Evolutionary conservation across 53 echinoderm and acorn worm genomes (phyloP).

Genomic region (Astropecten irregularis): DNA sequence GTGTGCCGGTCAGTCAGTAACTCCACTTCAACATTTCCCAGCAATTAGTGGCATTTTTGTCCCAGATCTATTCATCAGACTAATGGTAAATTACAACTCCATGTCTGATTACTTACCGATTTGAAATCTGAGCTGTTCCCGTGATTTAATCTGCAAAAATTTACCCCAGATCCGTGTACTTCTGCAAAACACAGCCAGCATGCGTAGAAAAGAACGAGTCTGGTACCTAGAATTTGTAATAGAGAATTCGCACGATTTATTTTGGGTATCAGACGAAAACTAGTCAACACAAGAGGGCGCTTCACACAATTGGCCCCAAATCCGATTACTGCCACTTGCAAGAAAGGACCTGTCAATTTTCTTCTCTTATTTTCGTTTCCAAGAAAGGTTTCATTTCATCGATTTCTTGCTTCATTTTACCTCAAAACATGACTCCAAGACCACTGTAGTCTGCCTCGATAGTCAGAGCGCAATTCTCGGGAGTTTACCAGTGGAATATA

Average conservation of each 20-base stretch:
- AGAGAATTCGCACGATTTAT: background rate
- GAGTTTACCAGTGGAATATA: background rate
- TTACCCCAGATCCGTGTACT: background rate
- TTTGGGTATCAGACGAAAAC: slow-evolving; percentile 24
- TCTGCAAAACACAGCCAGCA: background rate
- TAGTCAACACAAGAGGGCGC: slow-evolving; percentile 26
- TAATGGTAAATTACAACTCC: too few species aligned
- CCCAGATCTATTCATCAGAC: too few species aligned
- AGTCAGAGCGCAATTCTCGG: background rate
- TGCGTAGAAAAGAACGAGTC: background rate
- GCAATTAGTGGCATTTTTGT: too few species aligned
- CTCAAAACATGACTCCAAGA: background rate
- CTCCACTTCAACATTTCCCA: too few species aligned
- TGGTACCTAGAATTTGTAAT: background rate
- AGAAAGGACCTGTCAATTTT: slow-evolving; percentile 12
- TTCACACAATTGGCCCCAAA: background rate
- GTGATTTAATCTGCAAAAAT: background rate
- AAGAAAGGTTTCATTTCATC: background rate
- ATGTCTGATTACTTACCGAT: slow-evolving; percentile 3
- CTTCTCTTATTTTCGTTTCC: too few species aligned
- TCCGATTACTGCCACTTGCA: too few species aligned
- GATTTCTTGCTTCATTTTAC: background rate
- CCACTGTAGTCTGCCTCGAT: background rate
- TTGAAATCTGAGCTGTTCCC: background rate
- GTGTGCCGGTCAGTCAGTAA: too few species aligned